Conservation (phyloP, 2,797 vertebrate species). For the Momotus momota region DNA sequence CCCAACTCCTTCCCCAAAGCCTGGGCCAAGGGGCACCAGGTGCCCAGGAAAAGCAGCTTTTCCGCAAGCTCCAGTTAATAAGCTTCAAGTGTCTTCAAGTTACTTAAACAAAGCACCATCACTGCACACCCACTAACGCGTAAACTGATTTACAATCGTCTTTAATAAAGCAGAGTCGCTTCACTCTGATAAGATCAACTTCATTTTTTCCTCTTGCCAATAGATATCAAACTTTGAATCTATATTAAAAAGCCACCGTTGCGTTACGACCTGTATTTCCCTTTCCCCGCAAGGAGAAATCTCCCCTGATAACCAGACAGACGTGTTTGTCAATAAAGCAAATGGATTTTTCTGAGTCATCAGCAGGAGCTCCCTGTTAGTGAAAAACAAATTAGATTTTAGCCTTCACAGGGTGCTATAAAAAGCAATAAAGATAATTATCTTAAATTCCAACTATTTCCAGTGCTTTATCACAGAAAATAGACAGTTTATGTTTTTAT, state of each 20-base stretch:
- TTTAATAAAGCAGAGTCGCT: neutral
- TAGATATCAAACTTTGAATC: neutral
- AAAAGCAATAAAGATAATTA: conserved; percentile 64
- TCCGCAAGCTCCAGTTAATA: neutral
- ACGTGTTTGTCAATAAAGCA: conserved; percentile 45
- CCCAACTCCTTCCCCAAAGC: neutral
- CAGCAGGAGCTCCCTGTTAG: conserved; percentile 21
- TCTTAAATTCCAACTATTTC: conserved; percentile 58
- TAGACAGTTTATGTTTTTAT: conserved; percentile 19
- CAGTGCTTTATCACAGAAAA: conserved; percentile 46
- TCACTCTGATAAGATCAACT: neutral
- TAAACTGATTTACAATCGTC: neutral
- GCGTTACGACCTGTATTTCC: neutral
- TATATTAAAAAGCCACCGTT: neutral
- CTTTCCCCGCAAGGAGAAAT: neutral
- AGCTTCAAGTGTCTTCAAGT: neutral
- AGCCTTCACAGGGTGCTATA: conserved; percentile 34
- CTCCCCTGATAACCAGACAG: neutral
- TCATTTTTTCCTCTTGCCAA: neutral
- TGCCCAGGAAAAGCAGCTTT: neutral
- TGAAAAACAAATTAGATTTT: conserved; percentile 51
- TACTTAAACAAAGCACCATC: neutral
- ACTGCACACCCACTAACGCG: neutral
- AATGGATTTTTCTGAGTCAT: conserved; percentile 47
- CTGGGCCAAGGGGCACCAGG: neutral